Base-by-base conservation (phyloP, 2,113 vertebrate genomes). In the Delphinapterus leucas region DNA sequence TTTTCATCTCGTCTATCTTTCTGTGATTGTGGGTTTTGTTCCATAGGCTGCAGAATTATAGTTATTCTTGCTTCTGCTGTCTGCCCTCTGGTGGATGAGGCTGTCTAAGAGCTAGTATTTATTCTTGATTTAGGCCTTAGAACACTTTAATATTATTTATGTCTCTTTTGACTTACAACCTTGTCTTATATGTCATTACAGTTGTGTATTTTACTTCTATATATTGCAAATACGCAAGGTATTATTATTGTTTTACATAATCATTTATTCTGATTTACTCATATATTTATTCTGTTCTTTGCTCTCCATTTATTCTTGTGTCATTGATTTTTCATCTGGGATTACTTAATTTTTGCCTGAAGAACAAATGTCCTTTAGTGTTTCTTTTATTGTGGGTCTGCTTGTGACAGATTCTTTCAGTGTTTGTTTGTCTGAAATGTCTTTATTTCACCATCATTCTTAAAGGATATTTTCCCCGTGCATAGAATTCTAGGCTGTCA, bases 361-460 rank as follows among this genome's bases (percentile, higher is more conserved):
- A 90, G 93, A 94, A 44, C 3, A 83, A n/a, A 41, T 86, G 49
- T 3, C 28, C 7, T 77, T 25, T 58, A 65, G 18, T 58, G 18
- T 47, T 60, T 93, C 8, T 61, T 81, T 81, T 91, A 55, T n/a
- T 83, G 36, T 61, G 41, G 6, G 11, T 61, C 20, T 93, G 21
- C 23, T 83, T 49, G n/a, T 85, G 55, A 70, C 55, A 79, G 53
- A 80, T 61, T 88, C 21, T 73, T 89, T 87, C 47, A 67, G 36
- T 89, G 36, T 89, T 92, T 83, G 14, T 94, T 79, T 85, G 4
- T 68, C 47, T 92, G 67, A 58, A 83, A 84, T 73, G 26, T 96
- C 68, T 89, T 85, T 89, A 65, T 60, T 95, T 95, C 36, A 67
- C 28, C 33, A 76, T 58, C 49, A 76, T 81, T 87, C 67, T 76